Conservation (phyloP, 1,140 invertebrate genomes). For the Manduca sexta region DNA sequence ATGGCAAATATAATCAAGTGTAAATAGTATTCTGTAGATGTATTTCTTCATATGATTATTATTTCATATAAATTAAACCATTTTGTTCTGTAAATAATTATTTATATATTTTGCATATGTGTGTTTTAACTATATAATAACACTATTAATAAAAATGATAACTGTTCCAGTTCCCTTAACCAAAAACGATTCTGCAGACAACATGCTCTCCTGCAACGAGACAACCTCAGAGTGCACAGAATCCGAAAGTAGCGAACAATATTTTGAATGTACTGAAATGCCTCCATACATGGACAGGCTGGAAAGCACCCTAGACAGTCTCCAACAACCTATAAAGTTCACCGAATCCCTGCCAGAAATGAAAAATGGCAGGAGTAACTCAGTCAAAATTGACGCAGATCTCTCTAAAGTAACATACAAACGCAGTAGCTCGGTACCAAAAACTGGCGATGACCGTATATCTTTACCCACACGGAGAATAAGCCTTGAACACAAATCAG, state of each 20-base stretch:
- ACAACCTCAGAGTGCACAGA: slow-evolving; percentile 71
- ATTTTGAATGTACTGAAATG: slow-evolving; percentile 67
- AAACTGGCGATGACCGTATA: slow-evolving; percentile 42
- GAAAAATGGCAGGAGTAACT: slow-evolving; percentile 32
- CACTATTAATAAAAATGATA: too few species aligned
- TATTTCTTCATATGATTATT: too few species aligned
- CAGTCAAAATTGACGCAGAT: slow-evolving; percentile 57
- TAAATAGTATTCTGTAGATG: too few species aligned
- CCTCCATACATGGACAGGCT: slow-evolving; percentile 47
- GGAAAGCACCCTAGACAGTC: slow-evolving; percentile 38
- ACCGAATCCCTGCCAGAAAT: slow-evolving; percentile 30
- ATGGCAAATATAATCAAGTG: too few species aligned
- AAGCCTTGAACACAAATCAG: slow-evolving; percentile 68
- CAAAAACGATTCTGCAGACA: slow-evolving; percentile 70
- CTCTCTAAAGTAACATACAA: slow-evolving; percentile 66
- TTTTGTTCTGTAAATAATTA: too few species aligned
- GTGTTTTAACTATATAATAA: too few species aligned
- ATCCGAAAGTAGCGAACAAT: slow-evolving; percentile 71
- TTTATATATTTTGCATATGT: too few species aligned
- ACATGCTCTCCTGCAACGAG: slow-evolving; percentile 69
- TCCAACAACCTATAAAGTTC: slow-evolving; percentile 43
- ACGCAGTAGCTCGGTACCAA: slow-evolving; percentile 61
- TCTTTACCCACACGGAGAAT: slow-evolving; percentile 47
- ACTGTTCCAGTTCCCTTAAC: slow-evolving; percentile 46
- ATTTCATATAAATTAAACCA: too few species aligned